A percentile compares a stretch with the other conserved stretches of the same genome.
Evolutionary conservation across 2,113 vertebrate species (phyloP).

Genomic region (Oxyura jamaicensis): DNA sequence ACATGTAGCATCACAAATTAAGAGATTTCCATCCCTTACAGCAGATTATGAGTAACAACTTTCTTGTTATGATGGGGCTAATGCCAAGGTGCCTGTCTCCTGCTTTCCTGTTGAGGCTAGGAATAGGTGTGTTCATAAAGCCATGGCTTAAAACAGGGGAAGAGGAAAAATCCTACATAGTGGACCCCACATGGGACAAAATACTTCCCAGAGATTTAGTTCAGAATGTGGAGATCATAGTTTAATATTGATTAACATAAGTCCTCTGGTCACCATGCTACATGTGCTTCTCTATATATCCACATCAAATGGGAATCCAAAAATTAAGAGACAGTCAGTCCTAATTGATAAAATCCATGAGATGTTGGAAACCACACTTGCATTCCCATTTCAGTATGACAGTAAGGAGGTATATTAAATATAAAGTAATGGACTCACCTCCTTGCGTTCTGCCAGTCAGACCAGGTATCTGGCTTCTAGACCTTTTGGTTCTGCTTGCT

Average conservation of each 20-base stretch:
- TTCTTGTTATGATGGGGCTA: background rate
- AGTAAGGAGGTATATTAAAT: background rate
- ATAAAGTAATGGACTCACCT: fast-evolving
- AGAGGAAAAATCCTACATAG: background rate
- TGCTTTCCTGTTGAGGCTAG: background rate
- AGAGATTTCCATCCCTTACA: background rate
- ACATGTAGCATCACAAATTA: background rate
- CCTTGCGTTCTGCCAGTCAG: background rate
- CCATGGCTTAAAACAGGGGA: background rate
- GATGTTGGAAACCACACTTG: background rate
- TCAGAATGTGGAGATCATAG: background rate
- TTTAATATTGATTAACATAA: background rate
- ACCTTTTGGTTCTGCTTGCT: background rate
- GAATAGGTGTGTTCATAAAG: background rate
- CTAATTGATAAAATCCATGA: background rate
- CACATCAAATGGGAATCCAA: background rate
- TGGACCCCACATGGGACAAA: background rate
- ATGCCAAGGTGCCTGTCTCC: background rate
- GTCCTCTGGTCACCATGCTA: background rate
- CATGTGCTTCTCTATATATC: background rate
- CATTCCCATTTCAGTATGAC: background rate
- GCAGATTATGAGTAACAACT: background rate
- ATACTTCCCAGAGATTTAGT: background rate
- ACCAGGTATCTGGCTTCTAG: background rate
- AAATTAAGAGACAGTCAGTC: background rate